Evolutionary conservation across 2,113 vertebrate species (phyloP).

Genomic region (Chaetorhynchus papuensis): DNA sequence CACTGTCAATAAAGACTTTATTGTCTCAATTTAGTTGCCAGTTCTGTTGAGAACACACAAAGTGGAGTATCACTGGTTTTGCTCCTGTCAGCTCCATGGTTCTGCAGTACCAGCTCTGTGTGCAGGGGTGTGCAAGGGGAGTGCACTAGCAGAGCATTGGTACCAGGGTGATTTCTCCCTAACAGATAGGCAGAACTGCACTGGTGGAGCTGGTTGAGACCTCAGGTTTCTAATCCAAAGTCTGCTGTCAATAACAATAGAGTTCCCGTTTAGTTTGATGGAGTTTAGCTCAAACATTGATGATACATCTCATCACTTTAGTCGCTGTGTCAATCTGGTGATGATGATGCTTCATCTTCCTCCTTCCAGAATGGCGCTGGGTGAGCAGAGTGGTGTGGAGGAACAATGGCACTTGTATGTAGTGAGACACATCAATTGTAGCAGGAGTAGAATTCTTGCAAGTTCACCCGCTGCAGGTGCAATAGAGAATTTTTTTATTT

Average conservation of each 20-base stretch:
- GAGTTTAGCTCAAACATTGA: neutral
- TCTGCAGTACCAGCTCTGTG: neutral
- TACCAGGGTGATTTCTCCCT: neutral
- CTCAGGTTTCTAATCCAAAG: neutral
- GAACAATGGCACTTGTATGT: neutral
- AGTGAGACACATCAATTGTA: neutral
- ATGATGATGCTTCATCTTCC: neutral
- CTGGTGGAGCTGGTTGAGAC: neutral
- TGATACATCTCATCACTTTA: neutral
- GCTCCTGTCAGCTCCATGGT: neutral
- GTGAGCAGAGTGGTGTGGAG: neutral
- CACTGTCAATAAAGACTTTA: neutral
- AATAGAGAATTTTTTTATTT: neutral
- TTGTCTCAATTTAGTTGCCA: neutral
- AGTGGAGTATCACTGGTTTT: neutral
- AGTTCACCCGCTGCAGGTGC: neutral
- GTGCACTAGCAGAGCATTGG: neutral
- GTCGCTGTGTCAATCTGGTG: neutral
- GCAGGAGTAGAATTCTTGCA: neutral
- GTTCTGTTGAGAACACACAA: neutral
- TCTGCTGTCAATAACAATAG: neutral
- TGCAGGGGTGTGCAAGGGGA: neutral
- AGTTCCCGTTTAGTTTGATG: neutral
- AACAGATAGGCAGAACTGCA: neutral
- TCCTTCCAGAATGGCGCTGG: neutral